phyloP scores from a whole-genome alignment of 2,113 vertebrate genomes.

The Actenoides lindsayi region DNA sequence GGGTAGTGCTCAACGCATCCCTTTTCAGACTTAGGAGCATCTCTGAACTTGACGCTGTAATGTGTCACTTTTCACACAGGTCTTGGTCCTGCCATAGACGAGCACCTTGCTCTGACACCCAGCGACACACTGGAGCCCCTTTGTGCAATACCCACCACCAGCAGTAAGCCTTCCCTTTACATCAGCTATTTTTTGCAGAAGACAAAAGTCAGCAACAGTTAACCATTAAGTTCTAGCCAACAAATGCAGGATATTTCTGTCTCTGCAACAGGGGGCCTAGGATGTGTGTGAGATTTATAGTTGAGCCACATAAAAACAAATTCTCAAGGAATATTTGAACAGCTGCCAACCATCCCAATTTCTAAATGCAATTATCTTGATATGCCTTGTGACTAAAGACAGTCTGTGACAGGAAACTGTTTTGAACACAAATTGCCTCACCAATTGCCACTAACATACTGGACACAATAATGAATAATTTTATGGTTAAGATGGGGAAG shows the following conservation, averaged over 20 bases:
- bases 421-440: neutral
- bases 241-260: neutral
- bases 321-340: conserved; percentile 28
- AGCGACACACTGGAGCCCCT: neutral
- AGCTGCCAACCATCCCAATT: conserved; percentile 5
- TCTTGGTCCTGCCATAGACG: neutral
- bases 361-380: neutral
- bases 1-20: neutral
- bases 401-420: neutral
- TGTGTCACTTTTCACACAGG: neutral
- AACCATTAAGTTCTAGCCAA: neutral
- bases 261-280: neutral
- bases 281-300: neutral
- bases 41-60: neutral
- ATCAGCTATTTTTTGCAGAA: neutral
- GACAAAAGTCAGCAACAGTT: neutral
- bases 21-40: neutral
- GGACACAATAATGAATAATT: neutral
- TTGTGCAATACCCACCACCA: neutral
- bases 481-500: neutral
- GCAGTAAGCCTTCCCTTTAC: neutral
- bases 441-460: neutral
- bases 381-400: neutral
- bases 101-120: neutral
- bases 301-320: neutral